phyloP scores from a whole-genome alignment of 1,140 invertebrate species.

The Bactericera cockerelli region DNA sequence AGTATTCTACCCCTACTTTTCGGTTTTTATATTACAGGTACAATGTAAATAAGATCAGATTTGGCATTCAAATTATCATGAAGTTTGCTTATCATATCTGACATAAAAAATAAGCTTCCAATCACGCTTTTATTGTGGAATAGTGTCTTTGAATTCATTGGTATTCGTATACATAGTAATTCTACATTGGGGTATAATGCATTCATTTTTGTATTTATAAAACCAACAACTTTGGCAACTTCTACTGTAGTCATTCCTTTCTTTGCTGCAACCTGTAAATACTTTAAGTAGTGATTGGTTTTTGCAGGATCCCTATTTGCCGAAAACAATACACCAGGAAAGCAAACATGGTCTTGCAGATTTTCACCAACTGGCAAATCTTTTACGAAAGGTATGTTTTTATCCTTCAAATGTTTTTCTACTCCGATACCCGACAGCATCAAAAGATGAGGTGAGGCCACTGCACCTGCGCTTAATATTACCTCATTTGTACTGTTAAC shows the following conservation, averaged over 20 bases:
- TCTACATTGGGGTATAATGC: constrained; percentile 11
- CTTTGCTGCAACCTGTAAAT: neutral
- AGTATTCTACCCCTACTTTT: constrained; percentile 50
- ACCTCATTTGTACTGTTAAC: constrained; percentile 25
- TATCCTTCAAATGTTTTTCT: constrained; percentile 16
- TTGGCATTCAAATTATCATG: constrained; percentile 15
- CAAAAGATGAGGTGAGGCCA: constrained; percentile 52
- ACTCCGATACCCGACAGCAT: constrained; percentile 47
- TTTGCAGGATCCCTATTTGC: neutral
- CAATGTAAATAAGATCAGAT: constrained; percentile 40
- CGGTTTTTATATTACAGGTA: constrained; percentile 49
- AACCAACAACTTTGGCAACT: constrained; percentile 15
- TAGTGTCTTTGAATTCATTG: neutral
- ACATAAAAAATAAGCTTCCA: constrained; percentile 11
- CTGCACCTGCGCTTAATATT: constrained; percentile 47
- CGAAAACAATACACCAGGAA: neutral
- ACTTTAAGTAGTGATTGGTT: neutral
- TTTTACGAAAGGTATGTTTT: constrained; percentile 11
- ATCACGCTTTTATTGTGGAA: neutral
- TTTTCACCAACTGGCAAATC: constrained; percentile 12
- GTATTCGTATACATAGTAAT: constrained; percentile 12
- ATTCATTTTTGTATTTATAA: constrained; percentile 12
- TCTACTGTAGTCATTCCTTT: neutral
- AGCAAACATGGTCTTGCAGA: constrained; percentile 16
- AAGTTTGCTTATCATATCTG: constrained; percentile 16